Percentiles rank a stretch among this genome's conserved stretches.
These are phyloP conservation scores for Andinoacara biseriatus DNA, from an alignment of 2,113 vertebrate species.

Conservation along the genomic window DNA sequence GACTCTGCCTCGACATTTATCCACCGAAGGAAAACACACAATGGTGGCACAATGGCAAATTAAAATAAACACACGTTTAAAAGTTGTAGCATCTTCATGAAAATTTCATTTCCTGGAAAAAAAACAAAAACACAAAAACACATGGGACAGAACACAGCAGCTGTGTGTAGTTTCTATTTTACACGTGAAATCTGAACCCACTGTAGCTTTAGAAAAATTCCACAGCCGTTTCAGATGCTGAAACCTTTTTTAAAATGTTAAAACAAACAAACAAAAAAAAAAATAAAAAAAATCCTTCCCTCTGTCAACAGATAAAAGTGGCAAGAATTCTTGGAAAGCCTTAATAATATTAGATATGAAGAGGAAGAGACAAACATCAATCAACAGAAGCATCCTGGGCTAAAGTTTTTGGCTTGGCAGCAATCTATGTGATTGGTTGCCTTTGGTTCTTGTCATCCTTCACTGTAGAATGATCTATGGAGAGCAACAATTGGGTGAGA, in stretches of 20 bases:
- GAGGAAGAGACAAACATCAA: slow-evolving; percentile 30
- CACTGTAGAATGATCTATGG: slow-evolving; percentile 26
- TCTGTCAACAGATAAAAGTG: slow-evolving; percentile 24
- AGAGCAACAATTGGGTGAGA: slow-evolving; percentile 26
- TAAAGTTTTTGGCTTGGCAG: slow-evolving; percentile 53
- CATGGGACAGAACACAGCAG: background rate
- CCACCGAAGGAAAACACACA: background rate
- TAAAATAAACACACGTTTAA: slow-evolving; percentile 49
- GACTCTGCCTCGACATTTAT: slow-evolving; percentile 24
- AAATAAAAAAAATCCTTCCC: background rate
- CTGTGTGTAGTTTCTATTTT: slow-evolving; percentile 24
- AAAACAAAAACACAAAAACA: background rate
- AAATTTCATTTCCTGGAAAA: slow-evolving; percentile 38
- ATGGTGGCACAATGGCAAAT: background rate
- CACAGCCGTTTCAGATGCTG: slow-evolving; percentile 15
- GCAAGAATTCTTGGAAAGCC: slow-evolving; percentile 47
- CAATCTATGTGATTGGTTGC: slow-evolving; percentile 46
- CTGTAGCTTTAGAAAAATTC: slow-evolving; percentile 22
- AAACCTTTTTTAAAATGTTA: slow-evolving; percentile 5
- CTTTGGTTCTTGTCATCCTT: slow-evolving; percentile 41
- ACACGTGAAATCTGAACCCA: background rate
- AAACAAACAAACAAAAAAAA: background rate
- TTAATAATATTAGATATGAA: slow-evolving; percentile 27
- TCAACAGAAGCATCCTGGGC: slow-evolving; percentile 19
- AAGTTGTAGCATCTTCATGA: slow-evolving; percentile 17